Base-by-base conservation (phyloP, 2,113 vertebrate species). In the Entomyzon cyanotis region DNA sequence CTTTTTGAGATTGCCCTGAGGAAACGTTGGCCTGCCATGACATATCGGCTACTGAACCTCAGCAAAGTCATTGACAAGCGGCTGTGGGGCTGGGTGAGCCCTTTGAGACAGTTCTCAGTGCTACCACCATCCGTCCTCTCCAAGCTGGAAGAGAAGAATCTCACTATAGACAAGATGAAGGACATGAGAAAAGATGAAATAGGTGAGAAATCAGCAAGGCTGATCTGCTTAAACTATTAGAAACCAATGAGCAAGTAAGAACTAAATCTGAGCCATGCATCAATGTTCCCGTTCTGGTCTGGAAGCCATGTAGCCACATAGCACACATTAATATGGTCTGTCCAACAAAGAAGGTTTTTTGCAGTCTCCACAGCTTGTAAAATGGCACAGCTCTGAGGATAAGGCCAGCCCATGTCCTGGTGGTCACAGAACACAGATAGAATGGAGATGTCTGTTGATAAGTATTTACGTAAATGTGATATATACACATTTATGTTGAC, bases 181-280 rank as follows among this genome's bases (percentile, higher is more conserved):
- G 99, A 99, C 93, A 99, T 99, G 99, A 98, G 98, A 91, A 99
- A 99, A 97, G 99, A 99, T 90, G 99, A 99, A 97, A 99, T 99
- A 82, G 99, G 99, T 99, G 98, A 98, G 98, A 95, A 93, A 35
- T 31, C 84, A 89, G 28, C 39, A 39, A 63, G 53, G 46, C 33
- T 73, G 39, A 13, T 90, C 41, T 42, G 18, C 62, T 81, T 88
- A 50, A 77, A 47, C 59, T n/a, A 0, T 77, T 52, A 52, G 35
- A 55, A 75, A 49, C 56, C 49, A 75, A 10, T n/a, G 65, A 24
- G 17, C 70, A 53, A 82, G 13, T 53, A 58, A 52, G 53, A 73
- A 21, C 31, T 53, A 41, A 53, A 60, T 62, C 75, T 60, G 23
- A 91, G 60, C 42, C 30, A 1, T 37, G 71, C 35, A 14, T 74